Base-by-base conservation (phyloP, 2,113 vertebrate species). In the Dendropsophus ebraccatus region DNA sequence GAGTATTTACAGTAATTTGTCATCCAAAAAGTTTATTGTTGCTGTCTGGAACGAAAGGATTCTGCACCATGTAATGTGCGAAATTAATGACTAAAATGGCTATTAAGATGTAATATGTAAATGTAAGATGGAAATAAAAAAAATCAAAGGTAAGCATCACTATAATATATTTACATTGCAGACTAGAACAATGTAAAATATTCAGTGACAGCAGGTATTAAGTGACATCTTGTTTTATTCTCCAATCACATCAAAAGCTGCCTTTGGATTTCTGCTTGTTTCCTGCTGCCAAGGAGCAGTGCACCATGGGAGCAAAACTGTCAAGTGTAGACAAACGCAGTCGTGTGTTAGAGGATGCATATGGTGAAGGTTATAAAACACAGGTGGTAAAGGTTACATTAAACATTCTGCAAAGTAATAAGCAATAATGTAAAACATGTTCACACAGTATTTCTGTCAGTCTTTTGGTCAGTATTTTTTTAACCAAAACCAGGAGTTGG, bases 1-100 rank as follows among this genome's bases (percentile, higher is more conserved):
- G 30, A 16, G 54, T 8, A 37, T 50, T 54, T 83, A 45, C 10
- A 83, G 77, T 58, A 52, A 82, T 54, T 83, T 37, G 67, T 73
- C 81, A 77, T 25, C 50, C 75, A 77, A 32, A 54, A 47, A 54
- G 4, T 32, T 17, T 67, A 67, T 32, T 70, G 12, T 37, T 70
- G 67, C 9, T 37, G 28, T 70, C 67, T 70, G 67, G 21, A 37
- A 69, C 21, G 1, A 69, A 35, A 23, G 9, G 9, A 69, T 69
- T 69, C 30, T 35, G 65, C 16, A 19, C 8, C 30, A 1, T 9
- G 16, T 12, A 69, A 35, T 69, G 16, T 69, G 28, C 28, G 0
- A 19, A 69, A 32, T 35, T 19, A 69, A 32, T 69, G 2, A 17
- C 4, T 69, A 35, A 35, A 1, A 8, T 32, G 30, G 65, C 8